Evolutionary conservation across 2,888 invertebrate species (phyloP), one percentile per base, ranked within the genome.

Genomic region (Plebejus melissa): DNA sequence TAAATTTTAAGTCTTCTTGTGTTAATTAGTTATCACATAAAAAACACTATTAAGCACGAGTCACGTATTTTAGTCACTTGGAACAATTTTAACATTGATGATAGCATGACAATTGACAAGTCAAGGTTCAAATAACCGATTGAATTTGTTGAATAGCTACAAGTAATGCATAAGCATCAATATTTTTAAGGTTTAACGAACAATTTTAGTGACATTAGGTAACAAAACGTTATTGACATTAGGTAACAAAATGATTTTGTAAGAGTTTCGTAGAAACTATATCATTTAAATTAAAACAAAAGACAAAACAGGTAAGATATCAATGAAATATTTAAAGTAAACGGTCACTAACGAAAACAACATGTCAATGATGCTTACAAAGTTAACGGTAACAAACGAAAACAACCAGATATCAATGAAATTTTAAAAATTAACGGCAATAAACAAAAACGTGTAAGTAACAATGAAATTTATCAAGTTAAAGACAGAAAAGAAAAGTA

Each of bases 311-410:
- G 38, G 36, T 22, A 54, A 41, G 57, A 74, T 50, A 41, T 46
- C 69, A 76, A 78, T 74, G 72, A 76, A 76, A 36, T 16, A 22
- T 54, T 74, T 13, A 28, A 69, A 75, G 16, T 54, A 16, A 54
- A 54, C 54, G 16, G 54, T 54, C 4, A 13, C 16, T 1, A 54
- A 54, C 16, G 54, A 54, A 54, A 54, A 54, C 46, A 11, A 46
- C 0, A 46, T 46, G 46, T 46, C 46, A 4, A 16, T 4, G 16
- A 16, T 54, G 70, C 7, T 38, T 69, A 69, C 16, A 41, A 69
- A 69, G 54, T 36, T 72, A 76, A 76, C 46, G 41, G 58, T 32
- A 57, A 77, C 57, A 86, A 86, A 81, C 79, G 82, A 87, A 87
- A 84, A 81, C 82, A 81, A 78, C 77, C 41, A 41, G 41, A 41